Evolutionary conservation across 2,888 invertebrate genomes (phyloP), one percentile per base, ranked within the genome.

Genomic region (Ophonus ardosiacus): DNA sequence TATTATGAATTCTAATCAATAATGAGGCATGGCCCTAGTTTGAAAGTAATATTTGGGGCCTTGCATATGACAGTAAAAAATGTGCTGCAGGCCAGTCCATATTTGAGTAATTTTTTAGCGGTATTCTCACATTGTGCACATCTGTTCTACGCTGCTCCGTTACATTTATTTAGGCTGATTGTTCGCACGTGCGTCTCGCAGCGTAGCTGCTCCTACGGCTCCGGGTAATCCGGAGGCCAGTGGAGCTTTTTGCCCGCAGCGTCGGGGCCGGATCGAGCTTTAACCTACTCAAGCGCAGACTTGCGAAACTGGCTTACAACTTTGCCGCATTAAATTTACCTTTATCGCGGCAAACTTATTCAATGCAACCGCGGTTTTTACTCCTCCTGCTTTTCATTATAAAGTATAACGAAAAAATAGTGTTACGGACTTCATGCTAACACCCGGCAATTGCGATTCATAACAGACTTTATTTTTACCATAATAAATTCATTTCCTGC

Each of bases 241-340:
- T 7, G 71, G 18, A 15, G 71, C 40, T 74, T 74, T 74, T 74
- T 74, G 71, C 43, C 43, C 43, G 43, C 10, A 51, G 13, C 68
- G 13, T 24, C 63, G 78, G 78, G 57, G 13, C 63, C 63, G 78
- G 78, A 78, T 78, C 40, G 78, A 13, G 78, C 61, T 81, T 81
- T 81, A 81, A 81, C 81, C 81, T 65, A 81, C 59, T 79, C 59
- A 38, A 61, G 63, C 43, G 51, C 18, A 24, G 63, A 65, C 63
- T 81, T 81, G 40, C 61, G 63, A 81, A 81, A 81, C 81, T 81
- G 81, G 61, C 81, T 81, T 63, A 81, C 63, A 81, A 81, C 81
- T 81, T 81, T 40, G 43, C 63, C 63, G 63, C 63, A 81, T 81
- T 81, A 81, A 81, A 81, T 81, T 81, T 63, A 63, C 63, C 61